These are phyloP conservation scores for Galaxias olidus DNA, from an alignment of 2,797 vertebrate species.

Conservation along the genomic window DNA sequence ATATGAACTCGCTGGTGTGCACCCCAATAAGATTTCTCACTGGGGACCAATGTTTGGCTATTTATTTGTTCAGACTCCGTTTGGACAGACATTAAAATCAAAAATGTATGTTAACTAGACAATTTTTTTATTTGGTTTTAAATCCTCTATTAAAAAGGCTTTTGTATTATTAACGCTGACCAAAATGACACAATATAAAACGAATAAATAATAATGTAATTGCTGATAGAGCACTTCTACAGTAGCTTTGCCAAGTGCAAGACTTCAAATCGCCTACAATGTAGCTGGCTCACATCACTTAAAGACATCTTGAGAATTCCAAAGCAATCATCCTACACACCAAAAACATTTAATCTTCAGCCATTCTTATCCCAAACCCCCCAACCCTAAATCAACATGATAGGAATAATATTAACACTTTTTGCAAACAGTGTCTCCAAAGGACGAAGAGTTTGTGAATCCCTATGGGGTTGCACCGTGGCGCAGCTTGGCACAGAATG, in stretches of 20 bases:
- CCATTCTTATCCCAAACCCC: constrained; percentile 29
- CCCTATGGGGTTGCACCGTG: constrained; percentile 30
- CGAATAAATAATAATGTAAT: too few species aligned
- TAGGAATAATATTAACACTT: constrained; percentile 48
- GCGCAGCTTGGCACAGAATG: constrained; percentile 66
- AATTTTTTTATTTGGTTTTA: too few species aligned
- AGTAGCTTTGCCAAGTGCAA: too few species aligned
- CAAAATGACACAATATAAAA: too few species aligned
- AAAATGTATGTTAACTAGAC: too few species aligned
- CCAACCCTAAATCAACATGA: constrained; percentile 37
- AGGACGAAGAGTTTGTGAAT: constrained; percentile 29
- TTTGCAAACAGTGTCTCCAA: constrained; percentile 42
- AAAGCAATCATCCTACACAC: constrained; percentile 12
- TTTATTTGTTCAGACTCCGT: neutral
- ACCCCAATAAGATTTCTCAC: too few species aligned
- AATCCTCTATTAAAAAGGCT: too few species aligned
- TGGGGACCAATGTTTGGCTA: too few species aligned
- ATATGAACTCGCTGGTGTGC: neutral
- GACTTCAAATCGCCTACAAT: too few species aligned
- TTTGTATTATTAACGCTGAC: too few species aligned
- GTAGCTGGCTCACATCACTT: neutral
- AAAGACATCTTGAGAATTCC: neutral
- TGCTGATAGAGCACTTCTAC: too few species aligned
- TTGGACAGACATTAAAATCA: too few species aligned
- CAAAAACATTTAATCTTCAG: constrained; percentile 37